phyloP scores from a whole-genome alignment of 2,797 vertebrate species.

The Poeciliopsis turneri region DNA sequence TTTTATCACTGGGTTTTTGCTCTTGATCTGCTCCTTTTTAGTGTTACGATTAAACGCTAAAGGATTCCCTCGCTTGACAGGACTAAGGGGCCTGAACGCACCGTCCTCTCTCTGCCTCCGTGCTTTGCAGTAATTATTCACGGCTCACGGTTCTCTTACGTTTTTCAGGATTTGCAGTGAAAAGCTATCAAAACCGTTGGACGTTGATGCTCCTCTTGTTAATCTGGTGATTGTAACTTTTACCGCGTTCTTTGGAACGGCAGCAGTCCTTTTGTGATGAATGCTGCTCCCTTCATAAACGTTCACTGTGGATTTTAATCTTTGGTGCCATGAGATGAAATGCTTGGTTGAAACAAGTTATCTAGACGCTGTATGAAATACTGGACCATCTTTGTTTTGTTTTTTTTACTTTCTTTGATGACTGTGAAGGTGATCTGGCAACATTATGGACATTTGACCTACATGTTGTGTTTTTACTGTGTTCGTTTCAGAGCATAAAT shows the following conservation, averaged over 20 bases:
- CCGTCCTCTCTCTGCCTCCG: not conserved
- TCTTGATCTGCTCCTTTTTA: not conserved
- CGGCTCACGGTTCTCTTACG: not conserved
- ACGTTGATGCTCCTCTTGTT: not conserved
- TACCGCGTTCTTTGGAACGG: too few relatives aligned
- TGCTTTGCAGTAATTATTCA: not conserved
- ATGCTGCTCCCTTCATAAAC: not conserved
- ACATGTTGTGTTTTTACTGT: not conserved
- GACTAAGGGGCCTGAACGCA: not conserved
- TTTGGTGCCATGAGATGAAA: slow-evolving; percentile 32
- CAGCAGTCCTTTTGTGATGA: not conserved
- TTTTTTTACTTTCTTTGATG: not conserved
- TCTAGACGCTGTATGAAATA: not conserved
- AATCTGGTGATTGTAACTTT: not conserved
- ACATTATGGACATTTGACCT: not conserved
- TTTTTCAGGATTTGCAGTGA: not conserved
- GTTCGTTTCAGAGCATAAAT: not conserved
- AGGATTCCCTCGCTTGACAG: not conserved
- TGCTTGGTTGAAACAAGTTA: slow-evolving; percentile 13
- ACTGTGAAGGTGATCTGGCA: not conserved
- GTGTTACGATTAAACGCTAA: not conserved
- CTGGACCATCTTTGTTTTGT: not conserved
- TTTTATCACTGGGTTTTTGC: too few relatives aligned
- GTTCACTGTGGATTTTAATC: not conserved
- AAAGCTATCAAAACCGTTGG: not conserved